Evolutionary conservation across 35 echinoderm and acorn worm species (phyloP).

Genomic region (Chiridota heheva): DNA sequence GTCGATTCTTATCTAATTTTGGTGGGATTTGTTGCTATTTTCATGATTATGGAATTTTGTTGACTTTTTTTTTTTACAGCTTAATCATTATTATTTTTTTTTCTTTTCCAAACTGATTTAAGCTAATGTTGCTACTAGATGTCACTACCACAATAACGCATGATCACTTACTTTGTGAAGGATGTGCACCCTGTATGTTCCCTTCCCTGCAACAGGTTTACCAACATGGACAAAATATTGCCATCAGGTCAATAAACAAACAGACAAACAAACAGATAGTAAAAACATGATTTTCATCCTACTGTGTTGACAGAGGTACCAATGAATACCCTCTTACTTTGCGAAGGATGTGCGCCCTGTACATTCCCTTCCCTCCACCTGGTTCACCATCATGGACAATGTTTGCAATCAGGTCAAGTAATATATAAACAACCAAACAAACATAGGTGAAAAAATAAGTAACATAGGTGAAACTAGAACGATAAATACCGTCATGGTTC

Average conservation of each 20-base stretch:
- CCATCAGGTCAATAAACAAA: constrained; percentile 83
- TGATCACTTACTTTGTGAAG: constrained; percentile 62
- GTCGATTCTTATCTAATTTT: too few relatives aligned
- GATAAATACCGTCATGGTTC: too few relatives aligned
- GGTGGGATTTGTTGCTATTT: too few relatives aligned
- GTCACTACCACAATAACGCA: too few relatives aligned
- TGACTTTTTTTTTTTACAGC: background rate
- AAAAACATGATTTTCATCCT: too few relatives aligned
- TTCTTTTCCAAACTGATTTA: background rate
- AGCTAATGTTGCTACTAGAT: background rate
- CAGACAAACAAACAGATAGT: too few relatives aligned
- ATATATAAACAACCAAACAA: too few relatives aligned
- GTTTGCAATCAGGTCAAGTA: constrained; percentile 95
- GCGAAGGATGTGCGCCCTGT: constrained; percentile 84
- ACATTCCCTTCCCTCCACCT: constrained; percentile 69
- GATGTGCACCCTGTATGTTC: constrained; percentile 69
- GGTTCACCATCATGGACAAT: constrained; percentile 96
- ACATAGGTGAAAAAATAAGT: too few relatives aligned
- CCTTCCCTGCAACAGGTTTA: constrained; percentile 57
- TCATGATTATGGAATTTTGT: too few relatives aligned
- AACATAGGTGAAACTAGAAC: too few relatives aligned
- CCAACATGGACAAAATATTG: constrained; percentile 79
- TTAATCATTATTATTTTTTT: background rate
- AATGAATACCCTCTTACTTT: constrained; percentile 67
- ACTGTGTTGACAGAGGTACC: too few relatives aligned